A percentile compares a stretch with the other conserved stretches of the same genome.
Conservation (phyloP, 2,888 invertebrate species). For the Synanthedon formicaeformis region DNA sequence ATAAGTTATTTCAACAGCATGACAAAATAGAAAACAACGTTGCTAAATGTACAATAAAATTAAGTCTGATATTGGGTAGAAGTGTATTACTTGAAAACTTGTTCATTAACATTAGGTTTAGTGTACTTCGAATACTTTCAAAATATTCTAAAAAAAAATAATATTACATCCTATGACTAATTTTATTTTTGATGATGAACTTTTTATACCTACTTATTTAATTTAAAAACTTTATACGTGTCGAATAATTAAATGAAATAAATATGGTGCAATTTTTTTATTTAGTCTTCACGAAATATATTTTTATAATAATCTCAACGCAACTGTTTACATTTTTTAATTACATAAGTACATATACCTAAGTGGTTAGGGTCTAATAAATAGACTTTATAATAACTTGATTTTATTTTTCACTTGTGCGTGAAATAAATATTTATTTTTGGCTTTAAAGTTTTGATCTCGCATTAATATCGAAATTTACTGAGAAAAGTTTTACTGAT, state of each 20-base stretch:
- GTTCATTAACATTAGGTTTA: neutral
- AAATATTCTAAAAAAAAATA: neutral
- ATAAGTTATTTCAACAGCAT: neutral
- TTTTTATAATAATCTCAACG: slow-evolving; percentile 1
- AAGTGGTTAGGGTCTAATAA: too few species aligned
- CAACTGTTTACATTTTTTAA: slow-evolving; percentile 6
- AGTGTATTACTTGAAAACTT: neutral
- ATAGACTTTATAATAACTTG: too few species aligned
- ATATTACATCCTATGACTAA: neutral
- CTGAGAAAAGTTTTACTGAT: neutral
- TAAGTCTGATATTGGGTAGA: neutral
- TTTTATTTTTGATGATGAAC: neutral
- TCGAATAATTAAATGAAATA: neutral
- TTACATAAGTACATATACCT: too few species aligned
- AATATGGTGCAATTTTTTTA: slow-evolving; percentile 14
- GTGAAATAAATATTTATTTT: slow-evolving; percentile 1
- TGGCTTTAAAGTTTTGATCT: slow-evolving; percentile 12
- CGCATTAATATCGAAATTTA: slow-evolving; percentile 1
- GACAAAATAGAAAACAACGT: neutral
- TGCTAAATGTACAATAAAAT: neutral
- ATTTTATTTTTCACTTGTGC: too few species aligned
- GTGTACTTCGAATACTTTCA: neutral
- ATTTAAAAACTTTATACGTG: neutral
- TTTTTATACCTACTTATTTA: neutral
- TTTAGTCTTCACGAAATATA: slow-evolving; percentile 7